Base-by-base conservation (phyloP, 1,140 invertebrate species). In the Zelostemma sp. region DNA sequence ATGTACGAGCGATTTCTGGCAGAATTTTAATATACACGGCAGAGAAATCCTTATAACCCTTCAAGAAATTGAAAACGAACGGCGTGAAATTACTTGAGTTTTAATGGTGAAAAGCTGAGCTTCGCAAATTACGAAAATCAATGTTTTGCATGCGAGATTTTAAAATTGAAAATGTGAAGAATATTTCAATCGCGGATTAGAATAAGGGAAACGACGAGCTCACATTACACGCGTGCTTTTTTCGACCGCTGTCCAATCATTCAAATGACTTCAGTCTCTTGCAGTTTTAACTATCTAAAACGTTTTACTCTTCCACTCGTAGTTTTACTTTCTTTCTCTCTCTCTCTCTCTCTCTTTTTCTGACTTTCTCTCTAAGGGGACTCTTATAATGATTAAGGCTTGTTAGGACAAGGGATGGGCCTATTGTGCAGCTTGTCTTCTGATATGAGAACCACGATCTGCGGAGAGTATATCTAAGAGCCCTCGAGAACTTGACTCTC, bases 301-400 rank as follows among this genome's bases (percentile, higher is more conserved):
- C 69, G 72, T 8, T 28, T 3, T 8, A 8, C 25, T n/a, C n/a
- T n/a, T n/a, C n/a, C n/a, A n/a, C n/a, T 55, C 38, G 21, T 25
- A 4, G 3, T 8, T 8, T 25, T 8, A 8, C 21, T 25, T 25
- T 25, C 8, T 25, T 25, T 25, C 21, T 25, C 8, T 8, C 21
- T 25, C 21, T 8, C 21, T 25, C 21, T 25, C 21, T 3, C 8
- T 25, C 3, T 25, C 21, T 25, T 8, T 35, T n/a, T 35, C 33
- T n/a, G n/a, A 35, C 33, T 28, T 28, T 28, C 25, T 51, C 60
- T 68, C 55, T 47, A 6, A 72, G 69, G 62, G 55, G 51, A 53
- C 72, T 69, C 77, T 78, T 76, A 73, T 77, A 61, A 76, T 77
- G 74, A 79, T 80, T 80, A 78, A 80, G 75, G 73, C 73, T 74